Evolutionary conservation across 2,113 vertebrate genomes (phyloP), one percentile per base, ranked within the genome.

Genomic region (Donacobius atricapilla): DNA sequence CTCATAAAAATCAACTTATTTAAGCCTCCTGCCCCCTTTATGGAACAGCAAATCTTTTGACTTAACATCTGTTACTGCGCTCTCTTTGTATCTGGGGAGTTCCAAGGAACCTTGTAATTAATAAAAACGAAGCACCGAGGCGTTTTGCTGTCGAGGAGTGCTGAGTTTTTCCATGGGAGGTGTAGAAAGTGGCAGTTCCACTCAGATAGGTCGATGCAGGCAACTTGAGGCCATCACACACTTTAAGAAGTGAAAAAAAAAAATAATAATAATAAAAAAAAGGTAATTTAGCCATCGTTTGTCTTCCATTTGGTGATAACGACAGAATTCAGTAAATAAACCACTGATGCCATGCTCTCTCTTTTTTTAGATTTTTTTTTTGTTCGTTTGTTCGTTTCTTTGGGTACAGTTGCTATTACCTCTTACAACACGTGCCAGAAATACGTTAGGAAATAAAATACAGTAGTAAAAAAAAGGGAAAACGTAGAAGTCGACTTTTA

Each of bases 241-340:
- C 71, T 80, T 77, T 75, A 40, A 83, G 60, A 85, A 94, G 87
- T 39, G 71, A 75, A 80, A 39, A 37, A 31, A 19, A 28, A 23
- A 24, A 58, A 42, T 42, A 42, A 42, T 42, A 42, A 42, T 15
- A 42, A 42, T 42, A 42, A 14, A 39, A 4, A 37, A 60, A 60
- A 37, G 57, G 57, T 37, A 60, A 60, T 94, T 94, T 85, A 95
- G 95, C 97, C 97, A 98, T 97, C 95, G 7, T 96, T 93, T 93
- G 98, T 98, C 98, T 98, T 98, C 98, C 98, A 97, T 94, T 95
- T 85, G 97, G 95, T 97, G 97, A 96, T 80, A 78, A 79, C 2
- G 28, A 75, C 86, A 95, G 96, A 97, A 93, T 93, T 95, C 95
- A 92, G 89, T 96, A 86, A 97, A 96, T 93, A 92, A 96, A 93